Percentiles rank a stretch among this genome's conserved stretches.
Conservation (phyloP, 2,797 vertebrate species). For the Danio jaintianensis region DNA sequence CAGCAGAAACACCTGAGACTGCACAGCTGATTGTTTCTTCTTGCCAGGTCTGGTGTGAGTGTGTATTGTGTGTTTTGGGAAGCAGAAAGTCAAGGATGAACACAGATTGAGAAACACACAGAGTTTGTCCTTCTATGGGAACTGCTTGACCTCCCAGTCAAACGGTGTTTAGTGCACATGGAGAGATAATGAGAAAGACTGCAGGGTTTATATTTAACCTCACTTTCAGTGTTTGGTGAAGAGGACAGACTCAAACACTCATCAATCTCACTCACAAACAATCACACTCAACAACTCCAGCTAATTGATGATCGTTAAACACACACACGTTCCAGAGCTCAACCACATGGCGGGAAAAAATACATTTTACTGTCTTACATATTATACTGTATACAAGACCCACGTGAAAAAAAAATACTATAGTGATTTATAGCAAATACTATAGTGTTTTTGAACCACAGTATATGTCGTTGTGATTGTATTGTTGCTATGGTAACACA, state of each 20-base stretch:
- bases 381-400: no score
- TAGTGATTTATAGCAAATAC: no score
- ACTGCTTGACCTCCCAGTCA: slow-evolving; percentile 48
- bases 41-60: neutral
- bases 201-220: slow-evolving; percentile 60
- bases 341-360: neutral
- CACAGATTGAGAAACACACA: slow-evolving; percentile 53
- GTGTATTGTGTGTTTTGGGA: slow-evolving; percentile 46
- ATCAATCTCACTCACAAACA: slow-evolving; percentile 26
- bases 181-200: slow-evolving; percentile 39
- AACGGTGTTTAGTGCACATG: slow-evolving; percentile 45
- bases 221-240: slow-evolving; percentile 52
- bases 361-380: neutral
- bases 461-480: no score
- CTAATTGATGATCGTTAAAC: slow-evolving; percentile 17
- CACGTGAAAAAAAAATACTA: no score
- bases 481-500: no score
- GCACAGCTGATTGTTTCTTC: neutral
- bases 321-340: neutral
- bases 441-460: no score
- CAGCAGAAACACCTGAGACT: neutral
- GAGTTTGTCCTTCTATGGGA: slow-evolving; percentile 45
- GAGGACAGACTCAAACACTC: slow-evolving; percentile 39
- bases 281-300: neutral
- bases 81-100: slow-evolving; percentile 58